phyloP scores from a whole-genome alignment of 2,888 invertebrate genomes.

The Mythimna albipuncta region DNA sequence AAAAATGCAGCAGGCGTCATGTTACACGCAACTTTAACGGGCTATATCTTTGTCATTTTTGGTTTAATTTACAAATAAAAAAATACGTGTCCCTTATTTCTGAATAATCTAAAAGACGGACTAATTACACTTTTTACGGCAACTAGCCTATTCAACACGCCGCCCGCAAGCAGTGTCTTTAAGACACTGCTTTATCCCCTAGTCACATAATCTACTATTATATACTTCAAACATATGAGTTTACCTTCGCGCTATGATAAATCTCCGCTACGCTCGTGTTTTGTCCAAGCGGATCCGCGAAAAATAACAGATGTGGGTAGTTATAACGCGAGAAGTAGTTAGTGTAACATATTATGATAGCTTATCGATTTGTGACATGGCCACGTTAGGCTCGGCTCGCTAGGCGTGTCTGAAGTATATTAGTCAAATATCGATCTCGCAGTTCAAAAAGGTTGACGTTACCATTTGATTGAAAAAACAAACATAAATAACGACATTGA shows the following conservation, averaged over 20 bases:
- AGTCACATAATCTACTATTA: too few species aligned
- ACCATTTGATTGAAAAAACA: conserved; percentile 18
- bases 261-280: conserved; percentile 12
- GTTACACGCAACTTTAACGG: too few species aligned
- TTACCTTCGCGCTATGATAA: background rate
- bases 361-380: conserved; percentile 41
- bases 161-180: too few species aligned
- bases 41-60: too few species aligned
- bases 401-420: conserved; percentile 48
- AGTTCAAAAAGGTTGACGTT: conserved; percentile 29
- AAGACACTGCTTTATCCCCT: too few species aligned
- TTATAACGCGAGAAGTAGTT: conserved; percentile 35
- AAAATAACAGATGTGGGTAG: conserved; percentile 9
- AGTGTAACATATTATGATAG: conserved; percentile 35
- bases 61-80: too few species aligned
- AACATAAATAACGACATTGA: conserved; percentile 9
- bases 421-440: conserved; percentile 37
- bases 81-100: too few species aligned
- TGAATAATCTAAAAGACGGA: too few species aligned
- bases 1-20: too few species aligned
- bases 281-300: conserved; percentile 11
- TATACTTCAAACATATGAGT: background rate
- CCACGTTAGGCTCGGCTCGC: conserved; percentile 8
- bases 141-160: too few species aligned
- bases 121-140: too few species aligned